Evolutionary conservation across 2,113 vertebrate genomes (phyloP).

Genomic region (Catharus minimus): DNA sequence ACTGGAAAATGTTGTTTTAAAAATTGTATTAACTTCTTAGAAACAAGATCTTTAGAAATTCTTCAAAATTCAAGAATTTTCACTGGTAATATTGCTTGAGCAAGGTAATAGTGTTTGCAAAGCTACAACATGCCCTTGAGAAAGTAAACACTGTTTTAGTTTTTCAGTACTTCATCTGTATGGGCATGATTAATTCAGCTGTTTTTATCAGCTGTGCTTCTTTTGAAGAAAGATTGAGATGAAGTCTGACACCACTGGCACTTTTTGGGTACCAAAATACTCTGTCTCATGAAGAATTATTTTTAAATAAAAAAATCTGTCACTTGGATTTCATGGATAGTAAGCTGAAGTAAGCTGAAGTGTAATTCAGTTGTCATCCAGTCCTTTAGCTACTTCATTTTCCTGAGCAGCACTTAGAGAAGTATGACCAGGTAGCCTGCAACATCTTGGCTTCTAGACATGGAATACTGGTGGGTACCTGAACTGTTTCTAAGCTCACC

Average conservation of each 20-base stretch:
- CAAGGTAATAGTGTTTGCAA: not conserved
- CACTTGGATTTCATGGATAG: not conserved
- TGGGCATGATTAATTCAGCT: not conserved
- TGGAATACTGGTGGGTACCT: not conserved
- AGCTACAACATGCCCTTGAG: not conserved
- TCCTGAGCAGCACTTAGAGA: not conserved
- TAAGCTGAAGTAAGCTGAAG: not conserved
- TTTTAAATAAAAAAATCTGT: not conserved
- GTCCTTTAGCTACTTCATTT: not conserved
- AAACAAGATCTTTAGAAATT: not conserved
- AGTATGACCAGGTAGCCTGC: not conserved
- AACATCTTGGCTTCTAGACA: not conserved
- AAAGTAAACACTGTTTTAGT: not conserved
- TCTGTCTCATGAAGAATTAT: not conserved
- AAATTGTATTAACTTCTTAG: not conserved
- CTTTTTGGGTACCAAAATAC: not conserved
- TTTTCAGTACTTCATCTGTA: not conserved
- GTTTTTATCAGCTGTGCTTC: not conserved
- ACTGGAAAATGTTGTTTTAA: not conserved
- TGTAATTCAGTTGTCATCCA: not conserved
- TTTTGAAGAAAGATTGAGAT: not conserved
- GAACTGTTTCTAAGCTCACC: fast-evolving
- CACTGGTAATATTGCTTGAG: not conserved
- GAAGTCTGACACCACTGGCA: not conserved
- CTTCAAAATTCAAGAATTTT: not conserved